Base-by-base conservation (phyloP, 2,113 vertebrate genomes). In the Heloderma charlesbogerti region DNA sequence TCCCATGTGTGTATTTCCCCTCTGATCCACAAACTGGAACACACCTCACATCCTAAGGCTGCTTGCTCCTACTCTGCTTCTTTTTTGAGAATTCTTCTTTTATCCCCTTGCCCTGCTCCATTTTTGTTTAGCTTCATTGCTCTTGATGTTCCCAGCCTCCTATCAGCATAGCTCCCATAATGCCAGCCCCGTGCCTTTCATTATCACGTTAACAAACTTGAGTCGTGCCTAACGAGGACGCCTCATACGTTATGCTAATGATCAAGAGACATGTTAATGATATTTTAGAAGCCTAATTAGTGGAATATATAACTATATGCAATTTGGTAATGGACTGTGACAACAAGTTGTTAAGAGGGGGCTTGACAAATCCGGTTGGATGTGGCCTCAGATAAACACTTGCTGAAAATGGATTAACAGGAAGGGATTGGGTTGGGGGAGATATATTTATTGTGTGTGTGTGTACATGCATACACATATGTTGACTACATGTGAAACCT, bases 181-280 rank as follows among this genome's bases (percentile, higher is more conserved):
- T 82, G 95, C 88, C 95, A 92, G 95, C 96, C 96, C 95, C 0
- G 81, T 91, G 97, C 97, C 97, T 97, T 97, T 98, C 98, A 98
- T 98, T 98, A 98, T 97, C 92, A 96, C 98, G 97, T 98, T 98
- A 98, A 99, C 98, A 98, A 98, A 98, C 98, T 97, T 93, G 96
- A 98, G 97, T 98, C 96, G 95, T 98, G 98, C 98, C 98, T 98
- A 98, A 98, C 97, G 97, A 98, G 98, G 97, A 98, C 96, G 98
- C 98, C 98, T 99, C 98, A 98, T 98, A 98, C 98, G 98, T 99
- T 99, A 99, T 99, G 98, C 98, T 98, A 99, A 99, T 99, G 98
- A 98, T 98, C 99, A 99, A 98, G 99, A 99, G 98, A 99, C 98
- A 98, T 99, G 98, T 99, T 99, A 99, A 99, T 99, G 98, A 99